These are phyloP conservation scores for Oophaga sylvatica DNA, from an alignment of 2,797 vertebrate genomes.

Conservation along the genomic window DNA sequence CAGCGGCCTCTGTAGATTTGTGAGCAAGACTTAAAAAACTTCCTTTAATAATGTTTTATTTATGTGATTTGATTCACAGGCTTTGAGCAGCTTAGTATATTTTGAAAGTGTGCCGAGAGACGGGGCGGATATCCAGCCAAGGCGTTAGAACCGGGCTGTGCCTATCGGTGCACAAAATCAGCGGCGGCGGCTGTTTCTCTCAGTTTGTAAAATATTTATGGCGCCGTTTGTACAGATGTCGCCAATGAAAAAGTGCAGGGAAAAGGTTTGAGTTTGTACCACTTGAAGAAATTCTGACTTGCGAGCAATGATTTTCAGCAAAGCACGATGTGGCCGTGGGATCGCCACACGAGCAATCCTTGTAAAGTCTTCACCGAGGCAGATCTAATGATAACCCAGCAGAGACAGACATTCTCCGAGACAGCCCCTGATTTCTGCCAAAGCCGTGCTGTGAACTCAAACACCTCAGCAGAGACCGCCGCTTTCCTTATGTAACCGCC, in stretches of 20 bases:
- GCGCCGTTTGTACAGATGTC: conserved; percentile 20
- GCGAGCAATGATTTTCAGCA: conserved; percentile 28
- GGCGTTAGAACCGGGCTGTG: not conserved
- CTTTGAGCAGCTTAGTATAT: not conserved
- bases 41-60: not conserved
- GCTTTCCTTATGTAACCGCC: conserved; percentile 40
- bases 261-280: conserved; percentile 39
- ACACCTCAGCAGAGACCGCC: conserved; percentile 16
- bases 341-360: conserved; percentile 28
- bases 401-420: conserved; percentile 29
- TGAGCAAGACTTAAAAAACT: too few relatives aligned
- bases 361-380: conserved; percentile 18
- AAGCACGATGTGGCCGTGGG: conserved; percentile 35
- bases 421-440: conserved; percentile 23
- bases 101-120: not conserved
- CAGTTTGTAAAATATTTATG: conserved; percentile 52
- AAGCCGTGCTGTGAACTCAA: conserved; percentile 38
- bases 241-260: conserved; percentile 32
- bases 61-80: not conserved
- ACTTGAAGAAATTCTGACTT: conserved; percentile 9
- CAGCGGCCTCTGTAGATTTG: too few relatives aligned
- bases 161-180: conserved; percentile 37
- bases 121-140: not conserved
- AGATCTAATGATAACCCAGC: conserved; percentile 45
- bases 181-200: not conserved